Evolutionary conservation across 2,113 vertebrate genomes (phyloP), one percentile per base, ranked within the genome.

Genomic region (Takifugu flavidus): DNA sequence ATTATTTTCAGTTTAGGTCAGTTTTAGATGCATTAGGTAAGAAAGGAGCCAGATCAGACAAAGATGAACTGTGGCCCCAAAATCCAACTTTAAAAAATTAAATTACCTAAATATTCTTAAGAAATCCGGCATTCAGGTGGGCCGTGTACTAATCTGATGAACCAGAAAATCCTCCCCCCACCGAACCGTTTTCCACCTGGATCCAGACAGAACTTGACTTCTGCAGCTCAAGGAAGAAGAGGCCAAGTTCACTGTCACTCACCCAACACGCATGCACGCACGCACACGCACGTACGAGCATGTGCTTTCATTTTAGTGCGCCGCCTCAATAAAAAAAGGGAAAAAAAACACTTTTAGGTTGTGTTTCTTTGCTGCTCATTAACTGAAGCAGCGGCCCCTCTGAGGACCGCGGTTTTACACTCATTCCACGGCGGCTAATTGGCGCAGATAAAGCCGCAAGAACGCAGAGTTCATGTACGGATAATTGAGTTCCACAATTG

Each of bases 161-260:
- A 61, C 29, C 26, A 66, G 65, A 53, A 62, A 63, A 39, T 74
- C 68, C 20, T 81, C 20, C 20, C 20, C 20, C 20, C 20, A 20
- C 20, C 20, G 65, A 77, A 86, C 83, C 14, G 8, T 45, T 67
- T 79, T 86, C 88, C 87, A 86, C 76, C 78, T 87, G 61, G 67
- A 46, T 79, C 72, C 72, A 74, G 62, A 74, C 53, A 65, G 46
- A 67, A 52, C 69, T 76, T 56, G 56, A 59, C 59, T 52, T 25
- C 13, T 45, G 66, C 77, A 71, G 57, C 70, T 74, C 82, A 78
- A 82, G 84, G 84, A 62, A 79, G 39, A 69, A 56, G 3, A 76
- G 64, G 81, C 86, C 86, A 90, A 87, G 58, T 86, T 82, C 78
- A 66, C 79, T 73, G 67, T 72, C 83, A 73, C 59, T 64, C 69